Conservation (phyloP, 2,888 invertebrate species). For the Aleiodes testaceus region DNA sequence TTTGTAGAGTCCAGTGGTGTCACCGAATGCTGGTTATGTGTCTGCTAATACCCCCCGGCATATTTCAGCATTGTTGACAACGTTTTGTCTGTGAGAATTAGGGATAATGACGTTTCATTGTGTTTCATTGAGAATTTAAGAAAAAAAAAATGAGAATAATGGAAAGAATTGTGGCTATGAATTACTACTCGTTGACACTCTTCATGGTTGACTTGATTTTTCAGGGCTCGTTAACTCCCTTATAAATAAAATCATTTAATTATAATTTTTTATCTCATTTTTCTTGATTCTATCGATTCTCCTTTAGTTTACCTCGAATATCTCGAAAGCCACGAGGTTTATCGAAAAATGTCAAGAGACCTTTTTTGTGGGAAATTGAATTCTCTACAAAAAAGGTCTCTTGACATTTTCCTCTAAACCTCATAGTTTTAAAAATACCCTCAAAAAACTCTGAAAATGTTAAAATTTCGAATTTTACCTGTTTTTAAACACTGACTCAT, state of each 20-base stretch:
- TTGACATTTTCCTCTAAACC: no score
- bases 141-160: background rate
- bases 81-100: constrained; percentile 28
- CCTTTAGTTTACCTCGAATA: no score
- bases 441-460: background rate
- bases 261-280: background rate
- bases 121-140: constrained; percentile 17
- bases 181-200: constrained; percentile 11
- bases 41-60: constrained; percentile 18
- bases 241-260: background rate
- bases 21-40: constrained; percentile 30
- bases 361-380: no score
- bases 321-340: no score
- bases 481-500: background rate
- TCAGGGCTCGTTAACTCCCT: constrained; percentile 1
- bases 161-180: background rate
- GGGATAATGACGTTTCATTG: constrained; percentile 34
- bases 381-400: no score
- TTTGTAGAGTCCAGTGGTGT: constrained; percentile 27
- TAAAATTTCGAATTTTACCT: background rate
- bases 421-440: no score
- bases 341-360: no score
- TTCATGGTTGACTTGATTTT: constrained; percentile 10
- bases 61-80: constrained; percentile 31
- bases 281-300: background rate